phyloP scores from a whole-genome alignment of 30 jellyfish, hydroid and myxozoan genomes.

The Hydractinia symbiolongicarpus region DNA sequence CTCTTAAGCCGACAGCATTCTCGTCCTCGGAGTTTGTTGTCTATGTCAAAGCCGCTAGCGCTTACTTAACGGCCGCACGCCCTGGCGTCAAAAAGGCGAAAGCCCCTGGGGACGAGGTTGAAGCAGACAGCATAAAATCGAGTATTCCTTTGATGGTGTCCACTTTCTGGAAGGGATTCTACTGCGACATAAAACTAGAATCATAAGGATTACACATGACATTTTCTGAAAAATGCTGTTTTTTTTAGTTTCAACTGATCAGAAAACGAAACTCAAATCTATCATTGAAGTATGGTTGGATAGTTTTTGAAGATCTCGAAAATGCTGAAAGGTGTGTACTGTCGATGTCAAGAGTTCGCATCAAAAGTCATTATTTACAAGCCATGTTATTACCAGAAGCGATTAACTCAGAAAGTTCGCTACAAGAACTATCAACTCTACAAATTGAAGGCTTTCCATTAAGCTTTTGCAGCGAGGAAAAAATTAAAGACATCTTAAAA shows the following conservation, averaged over 20 bases:
- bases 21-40: too few relatives aligned
- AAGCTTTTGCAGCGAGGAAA: slow-evolving; percentile 9
- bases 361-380: not conserved
- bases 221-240: not conserved
- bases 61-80: too few relatives aligned
- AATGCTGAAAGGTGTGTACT: slow-evolving; percentile 16
- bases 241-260: slow-evolving; percentile 23
- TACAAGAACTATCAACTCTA: not conserved
- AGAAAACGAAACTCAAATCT: not conserved
- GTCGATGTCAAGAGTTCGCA: not conserved
- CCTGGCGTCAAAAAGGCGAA: too few relatives aligned
- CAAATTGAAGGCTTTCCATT: slow-evolving; percentile 29
- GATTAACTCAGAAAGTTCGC: not conserved
- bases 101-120: too few relatives aligned
- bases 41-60: too few relatives aligned
- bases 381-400: slow-evolving; percentile 25
- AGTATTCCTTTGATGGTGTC: too few relatives aligned
- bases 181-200: too few relatives aligned
- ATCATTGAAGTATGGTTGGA: slow-evolving; percentile 20
- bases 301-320: slow-evolving; percentile 20
- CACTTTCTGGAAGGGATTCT: too few relatives aligned
- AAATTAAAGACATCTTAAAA: slow-evolving; percentile 11
- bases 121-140: too few relatives aligned
- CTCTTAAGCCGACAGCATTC: too few relatives aligned
- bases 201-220: too few relatives aligned